A percentile compares a stretch with the other conserved stretches of the same genome.
These are phyloP conservation scores for Frankliniella intonsa DNA, from an alignment of 2,888 invertebrate species.

Conservation along the genomic window DNA sequence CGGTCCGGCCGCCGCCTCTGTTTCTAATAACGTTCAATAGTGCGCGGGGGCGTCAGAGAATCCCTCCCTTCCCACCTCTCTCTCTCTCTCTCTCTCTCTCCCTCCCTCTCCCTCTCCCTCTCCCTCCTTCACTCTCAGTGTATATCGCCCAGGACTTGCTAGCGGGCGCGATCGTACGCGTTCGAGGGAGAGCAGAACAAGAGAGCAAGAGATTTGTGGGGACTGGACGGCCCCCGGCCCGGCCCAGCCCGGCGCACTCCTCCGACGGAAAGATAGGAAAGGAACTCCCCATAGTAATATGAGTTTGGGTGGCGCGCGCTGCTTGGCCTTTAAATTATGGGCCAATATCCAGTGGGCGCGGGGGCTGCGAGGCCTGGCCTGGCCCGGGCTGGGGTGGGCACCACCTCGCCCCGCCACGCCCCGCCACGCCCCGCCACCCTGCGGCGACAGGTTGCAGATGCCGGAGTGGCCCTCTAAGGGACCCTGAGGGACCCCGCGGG, in stretches of 20 bases:
- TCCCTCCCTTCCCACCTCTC: neutral
- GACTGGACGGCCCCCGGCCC: too few relatives aligned
- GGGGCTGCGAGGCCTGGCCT: too few relatives aligned
- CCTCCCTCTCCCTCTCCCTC: too few relatives aligned
- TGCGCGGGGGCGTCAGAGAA: neutral
- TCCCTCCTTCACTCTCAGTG: too few relatives aligned
- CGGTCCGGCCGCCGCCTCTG: neutral
- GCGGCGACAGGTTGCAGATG: slow-evolving; percentile 15
- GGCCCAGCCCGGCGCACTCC: neutral
- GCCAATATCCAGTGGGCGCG: neutral
- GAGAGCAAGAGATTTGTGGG: slow-evolving; percentile 18
- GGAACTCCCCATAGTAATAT: slow-evolving; percentile 25
- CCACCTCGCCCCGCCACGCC: neutral
- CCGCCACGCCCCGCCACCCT: neutral
- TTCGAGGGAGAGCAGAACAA: too few relatives aligned
- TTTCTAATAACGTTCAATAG: slow-evolving; percentile 4
- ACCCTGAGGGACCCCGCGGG: neutral
- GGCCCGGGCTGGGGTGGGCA: too few relatives aligned
- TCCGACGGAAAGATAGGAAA: neutral
- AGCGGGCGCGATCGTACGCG: too few relatives aligned
- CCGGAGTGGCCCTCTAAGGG: neutral
- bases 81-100: neutral
- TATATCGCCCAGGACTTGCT: too few relatives aligned
- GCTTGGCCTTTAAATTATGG: slow-evolving; percentile 17
- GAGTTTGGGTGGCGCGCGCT: neutral